Base-by-base conservation (phyloP, 2,888 invertebrate species). In the Cheiracanthium punctorium region DNA sequence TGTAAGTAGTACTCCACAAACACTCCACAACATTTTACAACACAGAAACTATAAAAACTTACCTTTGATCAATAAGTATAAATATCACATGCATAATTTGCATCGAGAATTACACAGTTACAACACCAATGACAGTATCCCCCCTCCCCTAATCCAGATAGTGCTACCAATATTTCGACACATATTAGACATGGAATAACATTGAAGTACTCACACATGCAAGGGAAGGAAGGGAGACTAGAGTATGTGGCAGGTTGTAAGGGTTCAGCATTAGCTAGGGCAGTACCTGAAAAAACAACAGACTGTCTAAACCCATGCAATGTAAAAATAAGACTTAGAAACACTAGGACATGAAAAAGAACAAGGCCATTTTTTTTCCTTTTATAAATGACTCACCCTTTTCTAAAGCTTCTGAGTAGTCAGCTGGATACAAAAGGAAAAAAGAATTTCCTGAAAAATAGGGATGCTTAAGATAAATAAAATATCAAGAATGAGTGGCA, bases 181-280 rank as follows among this genome's bases (percentile, higher is more conserved):
- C 24, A 24, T 58, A 7, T 17, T 17, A 24, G 4, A 24, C 8
- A 8, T n/a, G 69, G 33, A 41, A 20, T 37, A 84, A 75, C 37
- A 75, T n/a, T 20, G 37, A 71, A 84, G 89, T 89, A 95, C 96
- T 96, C 94, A 97, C 97, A 97, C 93, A 97, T 96, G 93, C 97
- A 96, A 89, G 96, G 95, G 93, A 96, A 97, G 85, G 97, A 95
- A 93, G 95, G 97, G 94, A 97, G 91, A 84, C 91, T 91, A 33
- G 92, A 90, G 90, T 92, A 92, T 52, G 91, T 90, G 65, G 86
- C 80, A 30, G 82, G 72, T 52, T 80, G 86, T 67, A 80, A 74
- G 43, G 88, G 43, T 90, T 92, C 97, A 95, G 92, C 97, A 95
- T 93, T 97, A 95, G 92, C 95, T 92, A 97, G 93, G 90, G 96